Evolutionary conservation across 2,113 vertebrate genomes (phyloP).

Genomic region (Sakesphorus luctuosus): DNA sequence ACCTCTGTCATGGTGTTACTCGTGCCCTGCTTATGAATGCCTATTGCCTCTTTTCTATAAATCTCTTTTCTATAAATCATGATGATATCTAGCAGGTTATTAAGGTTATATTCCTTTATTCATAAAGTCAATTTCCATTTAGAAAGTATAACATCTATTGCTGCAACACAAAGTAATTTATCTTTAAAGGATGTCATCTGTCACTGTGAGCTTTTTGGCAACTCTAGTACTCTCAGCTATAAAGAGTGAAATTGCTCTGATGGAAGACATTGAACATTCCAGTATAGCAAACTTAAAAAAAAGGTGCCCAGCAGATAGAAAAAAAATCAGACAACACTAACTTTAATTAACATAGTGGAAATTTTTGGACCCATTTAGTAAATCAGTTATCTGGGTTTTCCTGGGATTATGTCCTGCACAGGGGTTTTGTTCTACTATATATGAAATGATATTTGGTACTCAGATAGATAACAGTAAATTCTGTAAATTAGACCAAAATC

Average conservation of each 20-base stretch:
- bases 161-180: conserved; percentile 20
- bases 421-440: background rate
- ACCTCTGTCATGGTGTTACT: background rate
- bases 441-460: background rate
- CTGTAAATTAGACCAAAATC: background rate
- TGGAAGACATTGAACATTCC: background rate
- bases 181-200: conserved; percentile 25
- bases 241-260: background rate
- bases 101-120: conserved; percentile 36
- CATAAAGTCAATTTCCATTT: conserved; percentile 55
- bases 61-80: conserved; percentile 4
- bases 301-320: background rate
- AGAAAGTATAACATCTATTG: conserved; percentile 13
- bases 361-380: background rate
- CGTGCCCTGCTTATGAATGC: background rate
- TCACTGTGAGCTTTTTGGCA: conserved; percentile 32
- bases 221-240: background rate
- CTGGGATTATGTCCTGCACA: background rate
- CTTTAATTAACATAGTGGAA: background rate
- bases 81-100: conserved; percentile 11
- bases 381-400: background rate
- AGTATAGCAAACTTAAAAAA: background rate
- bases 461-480: background rate
- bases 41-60: background rate
- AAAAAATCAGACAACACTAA: background rate